Base-by-base conservation (phyloP, 2,888 invertebrate genomes). In the Oscheius sp. region DNA sequence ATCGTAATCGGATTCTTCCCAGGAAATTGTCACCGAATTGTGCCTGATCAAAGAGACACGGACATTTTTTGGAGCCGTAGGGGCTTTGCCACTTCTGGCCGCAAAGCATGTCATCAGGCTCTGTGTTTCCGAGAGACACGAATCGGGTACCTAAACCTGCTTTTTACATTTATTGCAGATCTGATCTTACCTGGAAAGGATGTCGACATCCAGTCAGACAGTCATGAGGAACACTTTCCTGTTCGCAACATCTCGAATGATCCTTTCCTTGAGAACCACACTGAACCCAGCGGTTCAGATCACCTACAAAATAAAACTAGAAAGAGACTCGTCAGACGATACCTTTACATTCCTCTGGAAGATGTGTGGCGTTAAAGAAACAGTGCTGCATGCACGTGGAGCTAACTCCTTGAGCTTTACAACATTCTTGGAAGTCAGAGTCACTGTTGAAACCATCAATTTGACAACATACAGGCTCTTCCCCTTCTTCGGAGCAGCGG, bases 231-330 rank as follows among this genome's bases (percentile, higher is more conserved):
- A 84, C 72, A 32, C 73, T 71, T 57, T 79, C 78, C 33, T 77
- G 63, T 42, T 73, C 62, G 55, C 86, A 86, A 65, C 86, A 86
- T 51, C 82, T 59, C 37, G 73, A 75, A 71, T 82, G 82, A 71
- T 84, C 84, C n/a, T 80, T 79, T 58, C 84, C 84, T 73, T 82
- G 82, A 0, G 84, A 84, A 21, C 78, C 81, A 70, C 84, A 84
- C 58, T 80, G 79, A 13, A 81, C 71, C 82, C 82, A 82, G 37
- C 71, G 77, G 53, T 82, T 80, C 10, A 82, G 29, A n/a, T 80
- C 74, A 2, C 70, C 77, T 76, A 51, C 35, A 73, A 47, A 3
- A 9, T 10, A 11, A 11, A 10, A 29, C 21, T 29, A 21, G 5
- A 2, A 32, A 33, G 29, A 57, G n/a, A 21, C 7, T 2, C 3